Base-by-base conservation (phyloP, 2,113 vertebrate species). In the Dromiciops gliroides region DNA sequence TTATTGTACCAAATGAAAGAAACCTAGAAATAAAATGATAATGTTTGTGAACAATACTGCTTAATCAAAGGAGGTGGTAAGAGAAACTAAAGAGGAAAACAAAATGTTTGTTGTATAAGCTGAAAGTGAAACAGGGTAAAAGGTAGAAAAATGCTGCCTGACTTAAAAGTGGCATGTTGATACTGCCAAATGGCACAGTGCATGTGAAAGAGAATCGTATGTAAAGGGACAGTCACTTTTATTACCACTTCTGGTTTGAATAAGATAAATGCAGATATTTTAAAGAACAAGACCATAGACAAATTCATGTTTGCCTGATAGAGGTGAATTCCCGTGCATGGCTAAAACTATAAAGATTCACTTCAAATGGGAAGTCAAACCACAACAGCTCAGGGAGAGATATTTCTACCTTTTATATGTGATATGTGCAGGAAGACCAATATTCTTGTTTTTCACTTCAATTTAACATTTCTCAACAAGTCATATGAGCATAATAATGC, bases 61-160 rank as follows among this genome's bases (percentile, higher is more conserved):
- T 95, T 95, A 93, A 97, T 9, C 23, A 96, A 95, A 97, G 8
- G 16, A 97, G 26, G 92, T 8, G 22, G n/a, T 94, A 51, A 95
- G 52, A 96, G 91, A 95, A 53, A 93, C 0, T 48, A 89, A 97
- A 96, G 91, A 75, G 89, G 37, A 52, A 16, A 91, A 95, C 31
- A 31, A 53, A 26, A 11, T 60, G 31, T 37, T 93, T 8, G 47
- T 51, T 90, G 28, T 92, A 92, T 50, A 9, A 90, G 51, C 48
- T 75, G 7, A 22, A 95, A 96, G 94, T 89, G 91, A 93, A 91
- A 11, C 47, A 75, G 94, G 90, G 14, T 1, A 91, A 26, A 92
- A 92, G 48, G 48, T 48, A 22, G 48, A 51, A 91, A 96, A 51
- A 67, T 93, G 90, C 83, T 47, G 2, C 1, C 26, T 50, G 12